Evolutionary conservation across 2,113 vertebrate genomes (phyloP).

Genomic region (Atractosteus spatula): DNA sequence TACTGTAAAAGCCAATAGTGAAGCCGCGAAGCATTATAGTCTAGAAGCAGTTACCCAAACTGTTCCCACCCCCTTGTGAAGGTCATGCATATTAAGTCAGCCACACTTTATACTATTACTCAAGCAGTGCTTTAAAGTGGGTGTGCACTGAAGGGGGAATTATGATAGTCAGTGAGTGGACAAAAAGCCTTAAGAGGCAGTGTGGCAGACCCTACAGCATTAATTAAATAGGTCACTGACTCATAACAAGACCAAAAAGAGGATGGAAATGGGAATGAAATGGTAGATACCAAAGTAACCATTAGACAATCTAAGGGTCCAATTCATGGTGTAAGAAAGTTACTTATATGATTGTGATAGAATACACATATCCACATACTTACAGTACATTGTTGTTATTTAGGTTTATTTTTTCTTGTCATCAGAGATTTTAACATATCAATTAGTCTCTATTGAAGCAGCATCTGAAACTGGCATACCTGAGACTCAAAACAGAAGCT

Average conservation of each 20-base stretch:
- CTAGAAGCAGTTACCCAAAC: constrained; percentile 10
- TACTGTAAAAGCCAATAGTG: constrained; percentile 42
- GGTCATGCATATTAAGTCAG: constrained; percentile 45
- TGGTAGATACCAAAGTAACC: constrained; percentile 27
- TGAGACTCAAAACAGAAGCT: background rate
- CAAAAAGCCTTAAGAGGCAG: constrained; percentile 40
- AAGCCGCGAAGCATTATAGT: constrained; percentile 32
- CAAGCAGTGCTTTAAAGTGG: constrained; percentile 35
- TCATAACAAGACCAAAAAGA: constrained; percentile 37
- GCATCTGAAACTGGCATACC: background rate
- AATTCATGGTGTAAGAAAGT: constrained; percentile 43
- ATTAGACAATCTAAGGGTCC: constrained; percentile 49
- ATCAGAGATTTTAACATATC: no score
- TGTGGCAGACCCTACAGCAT: constrained; percentile 49
- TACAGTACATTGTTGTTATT: constrained; percentile 56
- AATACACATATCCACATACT: constrained; percentile 71
- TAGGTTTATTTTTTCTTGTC: no score
- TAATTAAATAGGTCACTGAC: constrained; percentile 44
- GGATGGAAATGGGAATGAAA: constrained; percentile 25
- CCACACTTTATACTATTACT: constrained; percentile 35
- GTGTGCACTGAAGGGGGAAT: constrained; percentile 31
- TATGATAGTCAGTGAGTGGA: constrained; percentile 37
- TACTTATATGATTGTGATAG: constrained; percentile 56
- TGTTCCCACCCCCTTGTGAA: constrained; percentile 16
- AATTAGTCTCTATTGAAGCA: no score